Percentiles rank a stretch among this genome's conserved stretches.
Conservation (phyloP, 1,140 invertebrate species). For the Oryctes rhinoceros region DNA sequence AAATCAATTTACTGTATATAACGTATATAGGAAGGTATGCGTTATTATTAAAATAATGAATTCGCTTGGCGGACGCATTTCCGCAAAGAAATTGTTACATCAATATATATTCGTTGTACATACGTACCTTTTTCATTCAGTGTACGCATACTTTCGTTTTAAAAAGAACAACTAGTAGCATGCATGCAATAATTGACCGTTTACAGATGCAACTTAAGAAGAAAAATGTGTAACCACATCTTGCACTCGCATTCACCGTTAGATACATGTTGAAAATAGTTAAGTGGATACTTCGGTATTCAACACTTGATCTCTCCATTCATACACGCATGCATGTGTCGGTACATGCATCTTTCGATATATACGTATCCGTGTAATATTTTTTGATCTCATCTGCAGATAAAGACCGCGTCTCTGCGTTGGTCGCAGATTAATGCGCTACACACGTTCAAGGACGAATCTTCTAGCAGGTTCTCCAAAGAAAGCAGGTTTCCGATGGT, state of each 20-base stretch:
- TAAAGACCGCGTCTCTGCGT: neutral
- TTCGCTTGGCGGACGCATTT: too few species aligned
- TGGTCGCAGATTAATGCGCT: neutral
- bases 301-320: neutral
- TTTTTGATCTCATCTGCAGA: neutral
- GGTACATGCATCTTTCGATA: neutral
- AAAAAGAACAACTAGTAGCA: too few species aligned
- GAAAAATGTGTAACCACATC: neutral
- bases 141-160: too few species aligned
- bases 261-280: neutral
- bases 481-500: constrained; percentile 17
- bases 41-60: too few species aligned
- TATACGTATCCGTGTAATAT: neutral
- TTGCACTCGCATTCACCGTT: neutral
- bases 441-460: constrained; percentile 16
- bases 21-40: too few species aligned
- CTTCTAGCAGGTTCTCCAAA: constrained; percentile 31
- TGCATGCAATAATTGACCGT: too few species aligned
- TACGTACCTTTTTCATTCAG: too few species aligned
- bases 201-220: too few species aligned
- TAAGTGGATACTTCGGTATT: neutral
- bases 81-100: too few species aligned
- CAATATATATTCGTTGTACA: too few species aligned
- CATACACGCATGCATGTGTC: neutral
- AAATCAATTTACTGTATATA: too few species aligned